phyloP scores from a whole-genome alignment of 1,140 invertebrate genomes.

The Patella vulgata region DNA sequence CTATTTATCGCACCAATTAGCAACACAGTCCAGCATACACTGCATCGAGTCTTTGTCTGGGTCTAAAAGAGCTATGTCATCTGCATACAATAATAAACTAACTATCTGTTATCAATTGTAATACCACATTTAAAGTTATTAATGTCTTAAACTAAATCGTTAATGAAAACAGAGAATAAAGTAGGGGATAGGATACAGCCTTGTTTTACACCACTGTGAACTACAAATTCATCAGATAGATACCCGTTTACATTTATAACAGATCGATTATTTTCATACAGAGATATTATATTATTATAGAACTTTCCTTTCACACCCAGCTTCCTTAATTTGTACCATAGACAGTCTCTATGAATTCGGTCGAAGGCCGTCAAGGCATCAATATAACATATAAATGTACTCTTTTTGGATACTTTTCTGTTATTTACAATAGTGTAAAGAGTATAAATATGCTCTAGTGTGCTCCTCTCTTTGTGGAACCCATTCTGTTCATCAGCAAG shows the following conservation, averaged over 20 bases:
- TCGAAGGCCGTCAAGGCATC: conserved; percentile 18
- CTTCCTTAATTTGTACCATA: background rate
- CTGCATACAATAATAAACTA: conserved; percentile 8
- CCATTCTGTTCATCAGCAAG: conserved; percentile 17
- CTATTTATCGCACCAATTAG: conserved; percentile 13
- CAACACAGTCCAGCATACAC: background rate
- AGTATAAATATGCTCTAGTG: conserved; percentile 9
- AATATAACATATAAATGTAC: conserved; percentile 13
- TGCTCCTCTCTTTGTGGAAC: conserved; percentile 9
- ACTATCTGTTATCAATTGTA: background rate
- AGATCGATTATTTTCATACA: conserved; percentile 2
- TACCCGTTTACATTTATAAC: conserved; percentile 3
- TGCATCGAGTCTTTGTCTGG: conserved; percentile 11
- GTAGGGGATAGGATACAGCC: conserved; percentile 16
- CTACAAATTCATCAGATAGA: conserved; percentile 9
- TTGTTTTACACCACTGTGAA: conserved; percentile 6
- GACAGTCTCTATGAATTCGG: background rate
- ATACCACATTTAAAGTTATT: conserved; percentile 11
- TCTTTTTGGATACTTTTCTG: conserved; percentile 6
- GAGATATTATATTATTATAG: conserved; percentile 5
- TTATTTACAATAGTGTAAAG: conserved; percentile 13
- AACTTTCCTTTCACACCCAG: background rate
- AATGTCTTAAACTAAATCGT: conserved; percentile 12
- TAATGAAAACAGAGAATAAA: conserved; percentile 19
- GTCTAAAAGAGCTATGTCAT: conserved; percentile 16